Percentiles rank a stretch among this genome's conserved stretches.
phyloP scores from a whole-genome alignment of 2,113 vertebrate genomes.

The Chaetodon trifascialis region DNA sequence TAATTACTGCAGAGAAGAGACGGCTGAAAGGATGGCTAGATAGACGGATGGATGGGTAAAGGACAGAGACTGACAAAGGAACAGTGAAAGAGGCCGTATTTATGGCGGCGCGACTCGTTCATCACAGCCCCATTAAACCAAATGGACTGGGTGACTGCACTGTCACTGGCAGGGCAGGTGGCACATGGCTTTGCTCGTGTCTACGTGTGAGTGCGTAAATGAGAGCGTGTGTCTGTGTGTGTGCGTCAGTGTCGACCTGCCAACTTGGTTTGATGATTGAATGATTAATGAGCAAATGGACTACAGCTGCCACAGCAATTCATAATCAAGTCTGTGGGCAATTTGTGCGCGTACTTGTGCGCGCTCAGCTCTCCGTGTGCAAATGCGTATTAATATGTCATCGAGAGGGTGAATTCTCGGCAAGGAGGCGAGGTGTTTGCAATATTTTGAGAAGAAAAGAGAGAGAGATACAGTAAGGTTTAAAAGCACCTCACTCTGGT shows the following conservation, averaged over 20 bases:
- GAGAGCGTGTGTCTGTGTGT: background rate
- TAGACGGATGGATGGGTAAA: conserved; percentile 49
- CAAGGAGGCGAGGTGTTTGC: conserved; percentile 1
- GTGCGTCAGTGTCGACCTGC: conserved; percentile 32
- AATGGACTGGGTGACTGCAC: conserved; percentile 65
- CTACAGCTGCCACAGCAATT: conserved; percentile 57
- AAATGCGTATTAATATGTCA: conserved; percentile 32
- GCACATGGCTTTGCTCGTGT: background rate
- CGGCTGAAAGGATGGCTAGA: conserved; percentile 35
- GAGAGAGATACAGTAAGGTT: background rate
- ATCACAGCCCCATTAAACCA: conserved; percentile 72
- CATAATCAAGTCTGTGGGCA: conserved; percentile 25
- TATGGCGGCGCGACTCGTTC: conserved; percentile 57
- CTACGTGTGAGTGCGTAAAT: conserved; percentile 11
- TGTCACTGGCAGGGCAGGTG: conserved; percentile 56
- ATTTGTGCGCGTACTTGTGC: conserved; percentile 13
- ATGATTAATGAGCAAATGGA: conserved; percentile 63
- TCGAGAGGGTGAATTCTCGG: conserved; percentile 3
- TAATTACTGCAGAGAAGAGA: conserved; percentile 63
- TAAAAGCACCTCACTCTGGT: conserved; percentile 43
- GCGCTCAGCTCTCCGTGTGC: background rate
- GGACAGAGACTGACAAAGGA: conserved; percentile 60
- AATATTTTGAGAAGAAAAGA: background rate
- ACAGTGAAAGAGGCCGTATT: conserved; percentile 62
- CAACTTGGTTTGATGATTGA: conserved; percentile 45